phyloP scores from a whole-genome alignment of 1,140 invertebrate genomes.

The Mylabris phalerata region DNA sequence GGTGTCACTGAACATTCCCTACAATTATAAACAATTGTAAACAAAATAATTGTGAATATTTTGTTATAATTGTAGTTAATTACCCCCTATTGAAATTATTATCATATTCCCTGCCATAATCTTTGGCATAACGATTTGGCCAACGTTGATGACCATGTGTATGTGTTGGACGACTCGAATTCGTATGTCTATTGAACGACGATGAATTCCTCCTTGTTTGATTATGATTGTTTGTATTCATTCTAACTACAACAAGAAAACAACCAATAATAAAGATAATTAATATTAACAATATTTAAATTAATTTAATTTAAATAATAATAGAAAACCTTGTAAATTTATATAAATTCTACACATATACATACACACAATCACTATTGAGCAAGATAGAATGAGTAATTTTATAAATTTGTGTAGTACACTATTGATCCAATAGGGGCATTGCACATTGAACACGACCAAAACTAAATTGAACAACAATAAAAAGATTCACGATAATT shows the following conservation, averaged over 20 bases:
- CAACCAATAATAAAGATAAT: conserved; percentile 12
- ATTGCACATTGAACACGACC: conserved; percentile 18
- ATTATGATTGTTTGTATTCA: background rate
- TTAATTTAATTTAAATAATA: too few relatives aligned
- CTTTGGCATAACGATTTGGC: conserved; percentile 39
- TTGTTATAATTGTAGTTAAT: conserved; percentile 9
- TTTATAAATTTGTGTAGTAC: conserved; percentile 28
- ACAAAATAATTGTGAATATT: background rate
- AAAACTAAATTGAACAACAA: too few relatives aligned
- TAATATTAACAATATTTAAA: conserved; percentile 3
- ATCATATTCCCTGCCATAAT: conserved; percentile 40
- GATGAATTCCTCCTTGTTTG: too few relatives aligned
- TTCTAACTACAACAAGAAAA: conserved; percentile 12
- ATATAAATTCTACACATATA: too few relatives aligned
- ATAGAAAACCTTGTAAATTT: conserved; percentile 29
- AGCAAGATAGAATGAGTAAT: conserved; percentile 32
- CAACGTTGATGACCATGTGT: conserved; percentile 38
- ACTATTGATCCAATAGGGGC: conserved; percentile 34
- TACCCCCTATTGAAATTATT: conserved; percentile 39
- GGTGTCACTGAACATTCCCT: conserved; percentile 39
- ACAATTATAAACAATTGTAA: conserved; percentile 8
- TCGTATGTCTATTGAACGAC: conserved; percentile 23
- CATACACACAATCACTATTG: conserved; percentile 30
- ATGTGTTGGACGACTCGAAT: conserved; percentile 40
- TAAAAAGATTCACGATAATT: background rate